Conservation (phyloP, 2,797 vertebrate genomes). For the Orientallactaga sibirica region DNA sequence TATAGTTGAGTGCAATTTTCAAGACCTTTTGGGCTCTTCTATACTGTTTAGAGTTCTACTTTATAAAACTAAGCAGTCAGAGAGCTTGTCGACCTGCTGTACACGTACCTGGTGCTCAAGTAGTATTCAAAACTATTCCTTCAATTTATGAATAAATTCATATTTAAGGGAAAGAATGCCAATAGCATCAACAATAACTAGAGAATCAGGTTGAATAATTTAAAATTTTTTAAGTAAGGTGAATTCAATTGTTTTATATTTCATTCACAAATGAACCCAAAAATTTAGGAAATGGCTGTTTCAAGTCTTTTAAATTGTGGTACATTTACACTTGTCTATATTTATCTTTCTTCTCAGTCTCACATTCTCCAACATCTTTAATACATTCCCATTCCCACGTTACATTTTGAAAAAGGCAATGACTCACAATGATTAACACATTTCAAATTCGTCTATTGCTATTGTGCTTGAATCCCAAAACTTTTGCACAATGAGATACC, state of each 20-base stretch:
- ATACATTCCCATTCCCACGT: not conserved
- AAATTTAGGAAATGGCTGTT: not conserved
- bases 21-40: not conserved
- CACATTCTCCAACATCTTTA: not conserved
- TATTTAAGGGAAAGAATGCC: not conserved
- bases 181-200: not conserved
- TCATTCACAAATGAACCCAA: conserved; percentile 1
- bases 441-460: not conserved
- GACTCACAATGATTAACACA: not conserved
- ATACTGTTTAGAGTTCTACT: not conserved
- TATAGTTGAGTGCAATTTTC: not conserved
- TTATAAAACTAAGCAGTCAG: not conserved
- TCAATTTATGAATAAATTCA: conserved; percentile 14
- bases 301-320: not conserved
- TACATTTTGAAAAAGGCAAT: conserved; percentile 22
- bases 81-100: not conserved
- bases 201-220: not conserved
- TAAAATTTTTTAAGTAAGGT: not conserved
- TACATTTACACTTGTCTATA: not conserved
- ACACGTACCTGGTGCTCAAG: not conserved
- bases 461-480: not conserved
- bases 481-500: conserved; percentile 5
- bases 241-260: not conserved
- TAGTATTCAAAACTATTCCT: not conserved
- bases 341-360: conserved; percentile 11